Percentiles rank a stretch among this genome's conserved stretches.
Evolutionary conservation across 2,888 invertebrate species (phyloP).

Genomic region (Odontocolon sp.): DNA sequence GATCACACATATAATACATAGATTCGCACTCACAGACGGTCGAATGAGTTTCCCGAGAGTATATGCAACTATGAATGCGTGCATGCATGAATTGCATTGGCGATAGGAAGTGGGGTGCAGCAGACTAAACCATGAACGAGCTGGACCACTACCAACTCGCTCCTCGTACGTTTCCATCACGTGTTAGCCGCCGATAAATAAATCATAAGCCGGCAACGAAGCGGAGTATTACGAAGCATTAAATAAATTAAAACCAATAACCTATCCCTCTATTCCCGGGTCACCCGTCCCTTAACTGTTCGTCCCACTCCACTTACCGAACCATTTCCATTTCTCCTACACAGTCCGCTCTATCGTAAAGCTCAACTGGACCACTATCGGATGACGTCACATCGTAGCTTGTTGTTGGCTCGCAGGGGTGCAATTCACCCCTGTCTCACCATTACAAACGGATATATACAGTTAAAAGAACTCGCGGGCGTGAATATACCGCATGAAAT

Average conservation of each 20-base stretch:
- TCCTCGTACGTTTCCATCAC: conserved; percentile 40
- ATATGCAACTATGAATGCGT: conserved; percentile 18
- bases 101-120: conserved; percentile 40
- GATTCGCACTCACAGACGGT: conserved; percentile 36
- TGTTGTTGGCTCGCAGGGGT: background rate
- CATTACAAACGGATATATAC: background rate
- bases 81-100: conserved; percentile 34
- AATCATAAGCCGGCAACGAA: conserved; percentile 55
- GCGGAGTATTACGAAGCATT: conserved; percentile 60
- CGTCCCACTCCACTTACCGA: conserved; percentile 1
- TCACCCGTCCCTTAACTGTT: conserved; percentile 18
- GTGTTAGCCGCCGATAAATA: conserved; percentile 54
- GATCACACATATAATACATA: conserved; percentile 22
- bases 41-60: conserved; percentile 9
- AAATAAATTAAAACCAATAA: conserved; percentile 64
- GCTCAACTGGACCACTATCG: background rate
- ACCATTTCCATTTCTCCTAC: conserved; percentile 31
- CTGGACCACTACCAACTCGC: conserved; percentile 11
- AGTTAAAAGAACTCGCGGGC: background rate
- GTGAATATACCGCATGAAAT: background rate
- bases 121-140: background rate
- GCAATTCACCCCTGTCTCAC: background rate
- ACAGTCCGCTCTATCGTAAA: conserved; percentile 3
- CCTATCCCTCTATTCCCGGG: conserved; percentile 26
- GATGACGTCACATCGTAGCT: conserved; percentile 11